phyloP scores from a whole-genome alignment of 2,888 invertebrate genomes.

The Ennomos erosarius region DNA sequence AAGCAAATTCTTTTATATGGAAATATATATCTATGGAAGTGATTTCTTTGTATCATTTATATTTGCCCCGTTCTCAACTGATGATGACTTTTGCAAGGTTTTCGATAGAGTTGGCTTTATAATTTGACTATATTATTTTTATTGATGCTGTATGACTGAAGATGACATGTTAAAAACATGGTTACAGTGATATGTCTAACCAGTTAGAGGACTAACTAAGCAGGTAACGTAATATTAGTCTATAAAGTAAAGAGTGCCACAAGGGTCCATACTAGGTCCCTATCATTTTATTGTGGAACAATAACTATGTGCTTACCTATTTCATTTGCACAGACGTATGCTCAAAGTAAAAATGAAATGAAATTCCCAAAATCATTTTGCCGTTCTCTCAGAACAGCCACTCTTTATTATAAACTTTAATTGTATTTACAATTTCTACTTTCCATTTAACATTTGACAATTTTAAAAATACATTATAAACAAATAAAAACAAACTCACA shows the following conservation, averaged over 20 bases:
- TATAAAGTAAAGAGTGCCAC: not conserved
- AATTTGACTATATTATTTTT: too few species aligned
- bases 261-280: not conserved
- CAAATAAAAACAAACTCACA: conserved; percentile 78
- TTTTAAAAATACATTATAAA: conserved; percentile 84
- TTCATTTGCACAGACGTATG: too few species aligned
- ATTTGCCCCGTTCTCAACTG: not conserved
- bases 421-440: conserved; percentile 85
- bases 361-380: conserved; percentile 52
- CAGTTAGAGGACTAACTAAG: too few species aligned
- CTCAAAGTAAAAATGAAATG: not conserved
- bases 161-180: too few species aligned
- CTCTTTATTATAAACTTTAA: conserved; percentile 85
- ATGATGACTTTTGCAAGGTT: not conserved
- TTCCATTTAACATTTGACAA: conserved; percentile 83
- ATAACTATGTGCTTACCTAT: too few species aligned
- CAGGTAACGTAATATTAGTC: not conserved
- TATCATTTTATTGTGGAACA: too few species aligned
- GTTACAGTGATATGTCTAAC: too few species aligned
- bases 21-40: conserved; percentile 69
- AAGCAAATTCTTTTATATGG: conserved; percentile 63
- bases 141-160: too few species aligned
- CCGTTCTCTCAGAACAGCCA: conserved; percentile 77
- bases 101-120: not conserved
- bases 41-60: conserved; percentile 42